Percentiles rank a stretch among this genome's conserved stretches.
These are phyloP conservation scores for Mesocentrotus franciscanus DNA, from an alignment of 53 echinoderm and acorn worm genomes.

Conservation along the genomic window DNA sequence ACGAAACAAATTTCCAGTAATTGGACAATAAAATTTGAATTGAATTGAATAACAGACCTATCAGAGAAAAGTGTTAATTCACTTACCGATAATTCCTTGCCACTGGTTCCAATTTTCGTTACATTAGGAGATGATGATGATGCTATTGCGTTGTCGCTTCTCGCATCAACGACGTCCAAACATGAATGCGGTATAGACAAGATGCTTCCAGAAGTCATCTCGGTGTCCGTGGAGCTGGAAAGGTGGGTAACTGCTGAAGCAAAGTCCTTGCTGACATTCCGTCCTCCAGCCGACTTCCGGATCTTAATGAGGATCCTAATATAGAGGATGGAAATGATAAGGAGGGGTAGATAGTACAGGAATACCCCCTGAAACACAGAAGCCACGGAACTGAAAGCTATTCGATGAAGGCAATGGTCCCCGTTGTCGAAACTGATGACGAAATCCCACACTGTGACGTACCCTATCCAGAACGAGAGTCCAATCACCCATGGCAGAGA, in stretches of 20 bases:
- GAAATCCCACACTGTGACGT: slow-evolving; percentile 41
- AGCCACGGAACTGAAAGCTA: neutral
- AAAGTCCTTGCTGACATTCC: neutral
- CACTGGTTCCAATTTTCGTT: too few relatives aligned
- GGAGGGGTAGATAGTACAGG: neutral
- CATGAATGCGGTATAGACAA: neutral
- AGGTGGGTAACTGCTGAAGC: too few relatives aligned
- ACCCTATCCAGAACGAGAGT: slow-evolving; percentile 22
- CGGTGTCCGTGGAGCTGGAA: neutral
- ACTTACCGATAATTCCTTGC: too few relatives aligned
- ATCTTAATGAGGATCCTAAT: slow-evolving; percentile 9
- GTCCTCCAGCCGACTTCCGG: neutral
- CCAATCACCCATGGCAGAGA: slow-evolving; percentile 24
- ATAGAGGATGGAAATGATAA: slow-evolving; percentile 16
- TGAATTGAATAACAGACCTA: too few relatives aligned
- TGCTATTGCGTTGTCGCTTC: neutral
- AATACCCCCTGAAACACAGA: neutral
- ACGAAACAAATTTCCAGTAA: too few relatives aligned
- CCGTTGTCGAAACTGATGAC: slow-evolving; percentile 33
- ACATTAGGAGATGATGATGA: too few relatives aligned
- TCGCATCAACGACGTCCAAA: neutral
- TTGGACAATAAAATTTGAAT: too few relatives aligned
- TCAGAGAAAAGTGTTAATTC: too few relatives aligned
- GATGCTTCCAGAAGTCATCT: neutral
- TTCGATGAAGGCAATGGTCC: neutral